Evolutionary conservation across 2,113 vertebrate genomes (phyloP), one percentile per base, ranked within the genome.

Genomic region (Chlorodrepanis virens): DNA sequence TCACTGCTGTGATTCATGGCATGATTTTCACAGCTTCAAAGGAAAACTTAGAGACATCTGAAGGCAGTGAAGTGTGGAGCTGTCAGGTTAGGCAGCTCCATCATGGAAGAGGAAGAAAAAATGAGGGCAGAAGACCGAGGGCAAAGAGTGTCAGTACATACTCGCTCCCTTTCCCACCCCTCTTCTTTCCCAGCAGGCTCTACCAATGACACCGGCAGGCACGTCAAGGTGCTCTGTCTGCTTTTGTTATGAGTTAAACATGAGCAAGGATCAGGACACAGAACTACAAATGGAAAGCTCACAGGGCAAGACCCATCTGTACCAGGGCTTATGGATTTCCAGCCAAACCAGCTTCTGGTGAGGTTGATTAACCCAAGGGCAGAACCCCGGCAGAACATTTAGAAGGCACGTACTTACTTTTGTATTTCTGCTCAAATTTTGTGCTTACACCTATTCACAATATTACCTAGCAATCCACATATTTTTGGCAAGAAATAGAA

Each of bases 1-100:
- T 76, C 1, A 2, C 59, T 69, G 39, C 82, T 71, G 77, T 96
- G 92, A 94, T 90, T 93, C 93, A 94, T 94, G 75, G 59, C 39
- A 52, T 6, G 19, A 63, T 47, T 83, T 88, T 87, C 71, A 88
- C 45, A n/a, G 75, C 87, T 94, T 96, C 94, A 88, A 86, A 96
- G 93, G 87, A 19, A 88, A 67, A 59, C 29, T 80, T 57, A 44
- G 68, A 96, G 87, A 52, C 75, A 83, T 85, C 88, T 78, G 60
- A 96, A 90, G 60, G 90, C 87, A 86, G 52, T 52, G 78, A 63
- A 85, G 59, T 1, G 12, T 61, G 33, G 29, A 91, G 70, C 54
- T 83, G 70, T 79, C 57, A 72, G 54, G 45, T 71, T 65, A 87
- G 72, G 65, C 28, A 68, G 57, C n/a, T 91, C 28, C 61, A 33